Evolutionary conservation across 2,797 vertebrate species (phyloP), one percentile per base, ranked within the genome.

Genomic region (Bradypus variegatus): DNA sequence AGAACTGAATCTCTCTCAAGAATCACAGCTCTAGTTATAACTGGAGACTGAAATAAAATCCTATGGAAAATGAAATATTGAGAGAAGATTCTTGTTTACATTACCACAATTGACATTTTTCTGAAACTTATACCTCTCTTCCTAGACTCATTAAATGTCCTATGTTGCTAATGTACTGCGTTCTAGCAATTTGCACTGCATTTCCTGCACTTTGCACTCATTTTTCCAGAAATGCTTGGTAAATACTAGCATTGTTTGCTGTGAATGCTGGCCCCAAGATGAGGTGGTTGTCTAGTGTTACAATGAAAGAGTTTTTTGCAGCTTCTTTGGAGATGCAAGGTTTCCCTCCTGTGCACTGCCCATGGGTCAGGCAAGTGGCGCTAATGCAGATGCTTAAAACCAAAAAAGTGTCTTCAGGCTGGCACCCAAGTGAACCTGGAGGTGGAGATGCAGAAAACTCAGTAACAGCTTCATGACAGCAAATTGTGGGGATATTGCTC

Each of bases 221-320:
- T 91, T 93, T 92, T 88, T 18, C 91, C 86, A 87, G 95, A 91
- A 92, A 95, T 29, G 73, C 95, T 95, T 31, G 77, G 95, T 91
- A 93, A 94, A 95, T 94, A 83, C 69, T 91, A 89, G 89, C 21
- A 0, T 27, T 91, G 94, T 95, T 83, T 72, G 95, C 95, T 41
- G 15, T 45, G 38, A 81, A 41, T 11, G 83, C 8, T 79, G 85
- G 53, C 77, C 89, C 60, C 62, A 2, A 5, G 33, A 16, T 0
- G 25, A 73, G 83, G 53, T 2, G 80, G n/a, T 18, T 29, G 55
- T 29, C 84, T 7, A 7, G 18, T 31, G 41, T 41, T 5, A 18
- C 62, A 1, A 6, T 1, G 72, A 50, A 13, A 53, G 79, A 8
- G 87, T 0, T 0, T 1, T 23, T 2, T 50, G 69, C 23, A 1